Percentiles rank a stretch among this genome's conserved stretches.
Evolutionary conservation across 2,888 invertebrate genomes (phyloP).

Genomic region (Lucinisca nassula): DNA sequence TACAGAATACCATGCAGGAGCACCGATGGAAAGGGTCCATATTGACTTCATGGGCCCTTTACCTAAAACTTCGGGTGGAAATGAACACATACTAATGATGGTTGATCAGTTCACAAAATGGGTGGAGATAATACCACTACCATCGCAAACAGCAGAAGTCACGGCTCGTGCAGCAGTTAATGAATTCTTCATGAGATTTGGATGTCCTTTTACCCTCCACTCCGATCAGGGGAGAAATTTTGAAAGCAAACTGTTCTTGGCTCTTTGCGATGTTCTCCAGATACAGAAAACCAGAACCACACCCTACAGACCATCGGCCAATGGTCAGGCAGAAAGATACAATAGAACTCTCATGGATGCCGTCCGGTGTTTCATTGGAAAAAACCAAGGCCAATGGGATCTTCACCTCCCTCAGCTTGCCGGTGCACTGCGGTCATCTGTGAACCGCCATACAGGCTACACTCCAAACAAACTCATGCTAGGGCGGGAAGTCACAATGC

Average conservation of each 20-base stretch:
- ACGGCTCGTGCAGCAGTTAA: conserved; percentile 14
- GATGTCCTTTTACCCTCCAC: conserved; percentile 5
- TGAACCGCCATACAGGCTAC: conserved; percentile 48
- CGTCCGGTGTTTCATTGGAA: conserved; percentile 35
- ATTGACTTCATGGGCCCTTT: neutral
- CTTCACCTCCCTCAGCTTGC: conserved; percentile 36
- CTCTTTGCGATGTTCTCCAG: conserved; percentile 1
- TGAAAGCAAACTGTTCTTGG: conserved; percentile 24
- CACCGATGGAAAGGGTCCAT: neutral
- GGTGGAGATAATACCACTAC: conserved; percentile 35
- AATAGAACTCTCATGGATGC: conserved; percentile 45
- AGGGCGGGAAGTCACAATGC: conserved; percentile 43
- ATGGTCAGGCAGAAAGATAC: conserved; percentile 11
- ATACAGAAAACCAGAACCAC: conserved; percentile 21
- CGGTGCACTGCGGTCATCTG: conserved; percentile 38
- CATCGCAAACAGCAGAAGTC: too few species aligned
- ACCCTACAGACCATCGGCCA: conserved; percentile 3
- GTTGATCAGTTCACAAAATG: conserved; percentile 24
- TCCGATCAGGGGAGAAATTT: conserved; percentile 17
- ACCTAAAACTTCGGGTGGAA: neutral
- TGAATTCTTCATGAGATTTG: conserved; percentile 9
- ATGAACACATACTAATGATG: neutral
- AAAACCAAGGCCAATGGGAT: conserved; percentile 38
- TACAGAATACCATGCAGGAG: neutral
- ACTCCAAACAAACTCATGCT: conserved; percentile 61